phyloP scores from a whole-genome alignment of 1,140 invertebrate genomes.

The Gryon sp. region DNA sequence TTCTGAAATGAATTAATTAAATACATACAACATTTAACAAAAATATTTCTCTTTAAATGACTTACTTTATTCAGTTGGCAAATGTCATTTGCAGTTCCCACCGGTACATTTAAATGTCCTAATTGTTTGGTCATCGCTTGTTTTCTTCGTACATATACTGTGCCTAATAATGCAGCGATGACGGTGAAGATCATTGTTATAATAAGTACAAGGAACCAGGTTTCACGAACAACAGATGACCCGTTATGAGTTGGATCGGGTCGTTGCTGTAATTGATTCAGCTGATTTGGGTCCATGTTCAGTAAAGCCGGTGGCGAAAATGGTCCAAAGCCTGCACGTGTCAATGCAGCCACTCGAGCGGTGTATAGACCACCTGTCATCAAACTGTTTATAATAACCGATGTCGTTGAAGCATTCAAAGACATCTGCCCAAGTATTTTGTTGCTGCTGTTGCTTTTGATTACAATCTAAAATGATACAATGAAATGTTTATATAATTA shows the following conservation, averaged over 20 bases:
- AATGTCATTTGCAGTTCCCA: slow-evolving; percentile 82
- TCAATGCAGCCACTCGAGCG: slow-evolving; percentile 87
- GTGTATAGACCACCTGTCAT: slow-evolving; percentile 86
- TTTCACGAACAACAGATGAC: slow-evolving; percentile 82
- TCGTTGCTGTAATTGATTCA: slow-evolving; percentile 79
- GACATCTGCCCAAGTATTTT: slow-evolving; percentile 85
- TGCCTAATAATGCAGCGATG: slow-evolving; percentile 83
- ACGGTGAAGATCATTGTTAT: slow-evolving; percentile 85
- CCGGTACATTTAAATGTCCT: slow-evolving; percentile 83
- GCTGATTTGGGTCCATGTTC: slow-evolving; percentile 82
- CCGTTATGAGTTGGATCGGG: slow-evolving; percentile 79
- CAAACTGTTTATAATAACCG: slow-evolving; percentile 86
- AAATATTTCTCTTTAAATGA: too few relatives aligned
- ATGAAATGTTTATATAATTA: slow-evolving; percentile 9
- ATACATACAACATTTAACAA: too few relatives aligned
- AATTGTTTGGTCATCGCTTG: slow-evolving; percentile 83
- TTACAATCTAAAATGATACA: slow-evolving; percentile 83
- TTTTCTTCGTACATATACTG: slow-evolving; percentile 82
- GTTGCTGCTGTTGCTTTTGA: slow-evolving; percentile 82
- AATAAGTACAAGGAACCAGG: slow-evolving; percentile 88
- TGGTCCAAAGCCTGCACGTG: slow-evolving; percentile 84
- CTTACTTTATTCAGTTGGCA: slow-evolving; percentile 82
- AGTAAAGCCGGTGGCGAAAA: slow-evolving; percentile 83
- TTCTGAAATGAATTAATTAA: neutral
- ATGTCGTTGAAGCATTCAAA: slow-evolving; percentile 86